Evolutionary conservation across 2,113 vertebrate genomes (phyloP).

Genomic region (Dasyprocta punctata): DNA sequence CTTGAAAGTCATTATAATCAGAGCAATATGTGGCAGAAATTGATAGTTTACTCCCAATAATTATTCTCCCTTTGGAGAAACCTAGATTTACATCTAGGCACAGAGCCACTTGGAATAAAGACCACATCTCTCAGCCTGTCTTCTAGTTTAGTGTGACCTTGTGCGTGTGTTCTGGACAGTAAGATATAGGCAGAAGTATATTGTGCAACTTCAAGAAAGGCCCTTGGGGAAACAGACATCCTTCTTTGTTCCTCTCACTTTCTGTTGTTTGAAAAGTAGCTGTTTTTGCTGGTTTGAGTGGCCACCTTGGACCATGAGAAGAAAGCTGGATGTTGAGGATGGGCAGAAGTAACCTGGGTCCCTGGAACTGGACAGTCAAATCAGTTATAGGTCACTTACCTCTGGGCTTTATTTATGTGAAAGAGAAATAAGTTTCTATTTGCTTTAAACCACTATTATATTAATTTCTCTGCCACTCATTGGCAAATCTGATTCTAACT

Average conservation of each 20-base stretch:
- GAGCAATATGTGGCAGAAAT: background rate
- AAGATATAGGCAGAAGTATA: background rate
- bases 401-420: background rate
- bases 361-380: background rate
- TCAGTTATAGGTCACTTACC: background rate
- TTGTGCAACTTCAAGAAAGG: background rate
- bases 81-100: background rate
- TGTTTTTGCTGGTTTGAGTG: background rate
- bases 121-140: background rate
- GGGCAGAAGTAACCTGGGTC: background rate
- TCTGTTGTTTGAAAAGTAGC: background rate
- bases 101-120: background rate
- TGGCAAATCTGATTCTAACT: background rate
- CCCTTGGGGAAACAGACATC: background rate
- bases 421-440: constrained; percentile 1
- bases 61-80: background rate
- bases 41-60: background rate
- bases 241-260: background rate
- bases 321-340: background rate
- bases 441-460: background rate
- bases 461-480: background rate
- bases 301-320: background rate
- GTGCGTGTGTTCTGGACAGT: background rate
- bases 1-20: background rate
- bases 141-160: background rate